A percentile compares a stretch with the other conserved stretches of the same genome.
Evolutionary conservation across 2,113 vertebrate species (phyloP).

Genomic region (Mus pahari): DNA sequence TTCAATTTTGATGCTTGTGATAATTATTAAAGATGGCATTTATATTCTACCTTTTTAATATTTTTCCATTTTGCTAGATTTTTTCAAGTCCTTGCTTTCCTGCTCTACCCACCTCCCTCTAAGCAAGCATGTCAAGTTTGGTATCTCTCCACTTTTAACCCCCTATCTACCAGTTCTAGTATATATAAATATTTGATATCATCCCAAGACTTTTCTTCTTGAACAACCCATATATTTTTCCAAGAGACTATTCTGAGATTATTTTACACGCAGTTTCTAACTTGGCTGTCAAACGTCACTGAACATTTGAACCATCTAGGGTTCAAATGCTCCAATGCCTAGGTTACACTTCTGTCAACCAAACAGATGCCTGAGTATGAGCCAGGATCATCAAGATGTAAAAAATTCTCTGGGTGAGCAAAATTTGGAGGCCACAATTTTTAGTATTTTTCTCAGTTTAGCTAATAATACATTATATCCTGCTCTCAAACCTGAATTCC

Average conservation of each 20-base stretch:
- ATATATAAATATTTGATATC: background rate
- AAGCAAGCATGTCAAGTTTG: slow-evolving; percentile 1
- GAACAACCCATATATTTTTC: background rate
- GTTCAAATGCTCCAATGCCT: background rate
- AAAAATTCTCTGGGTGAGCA: background rate
- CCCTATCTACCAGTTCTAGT: background rate
- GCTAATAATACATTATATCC: background rate
- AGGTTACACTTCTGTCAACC: background rate
- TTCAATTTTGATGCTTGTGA: background rate
- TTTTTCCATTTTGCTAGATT: slow-evolving; percentile 31
- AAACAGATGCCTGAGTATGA: background rate
- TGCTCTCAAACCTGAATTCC: background rate
- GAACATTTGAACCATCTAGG: background rate
- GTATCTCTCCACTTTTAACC: background rate
- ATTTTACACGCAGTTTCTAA: slow-evolving; percentile 29
- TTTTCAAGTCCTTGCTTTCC: background rate
- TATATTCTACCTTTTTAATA: slow-evolving; percentile 49
- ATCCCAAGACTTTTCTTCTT: background rate
- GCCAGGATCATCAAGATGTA: background rate
- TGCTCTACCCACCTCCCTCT: background rate
- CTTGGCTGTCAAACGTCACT: slow-evolving; percentile 23
- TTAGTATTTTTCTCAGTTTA: background rate
- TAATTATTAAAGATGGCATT: slow-evolving; percentile 20
- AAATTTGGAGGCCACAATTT: slow-evolving; percentile 15
- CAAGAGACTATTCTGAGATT: background rate